Conservation (phyloP, 2,888 invertebrate genomes). For the Pachliopta kotzebuea region DNA sequence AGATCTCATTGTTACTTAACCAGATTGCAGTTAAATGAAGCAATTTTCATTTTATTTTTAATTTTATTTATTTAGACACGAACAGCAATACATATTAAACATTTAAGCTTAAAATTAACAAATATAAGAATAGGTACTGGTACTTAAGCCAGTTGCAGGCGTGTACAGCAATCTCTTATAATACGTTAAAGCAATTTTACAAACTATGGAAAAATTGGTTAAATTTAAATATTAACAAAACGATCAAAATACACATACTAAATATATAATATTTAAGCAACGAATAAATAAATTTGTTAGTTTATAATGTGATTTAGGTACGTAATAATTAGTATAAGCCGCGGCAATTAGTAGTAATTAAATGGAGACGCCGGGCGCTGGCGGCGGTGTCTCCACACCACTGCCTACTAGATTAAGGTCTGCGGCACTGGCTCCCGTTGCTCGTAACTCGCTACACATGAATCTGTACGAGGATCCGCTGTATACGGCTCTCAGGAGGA, state of each 20-base stretch:
- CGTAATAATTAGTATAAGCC: constrained; percentile 61
- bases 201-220: too few relatives aligned
- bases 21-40: constrained; percentile 29
- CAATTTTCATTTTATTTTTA: too few relatives aligned
- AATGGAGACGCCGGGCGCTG: constrained; percentile 59
- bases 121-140: too few relatives aligned
- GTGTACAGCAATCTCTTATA: too few relatives aligned
- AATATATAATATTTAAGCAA: constrained; percentile 40
- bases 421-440: constrained; percentile 59
- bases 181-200: too few relatives aligned
- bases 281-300: constrained; percentile 40
- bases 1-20: too few relatives aligned
- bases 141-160: too few relatives aligned
- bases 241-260: too few relatives aligned
- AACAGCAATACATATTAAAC: too few relatives aligned
- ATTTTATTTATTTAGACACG: too few relatives aligned
- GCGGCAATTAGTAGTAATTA: constrained; percentile 76
- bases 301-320: constrained; percentile 53
- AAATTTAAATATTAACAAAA: too few relatives aligned
- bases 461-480: constrained; percentile 67
- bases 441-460: constrained; percentile 75
- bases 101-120: too few relatives aligned
- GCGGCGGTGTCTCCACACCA: constrained; percentile 50
- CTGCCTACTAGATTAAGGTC: constrained; percentile 68
- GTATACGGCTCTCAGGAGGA: constrained; percentile 66